Evolutionary conservation across 2,888 invertebrate genomes (phyloP).

Genomic region (Athetis lepigone): DNA sequence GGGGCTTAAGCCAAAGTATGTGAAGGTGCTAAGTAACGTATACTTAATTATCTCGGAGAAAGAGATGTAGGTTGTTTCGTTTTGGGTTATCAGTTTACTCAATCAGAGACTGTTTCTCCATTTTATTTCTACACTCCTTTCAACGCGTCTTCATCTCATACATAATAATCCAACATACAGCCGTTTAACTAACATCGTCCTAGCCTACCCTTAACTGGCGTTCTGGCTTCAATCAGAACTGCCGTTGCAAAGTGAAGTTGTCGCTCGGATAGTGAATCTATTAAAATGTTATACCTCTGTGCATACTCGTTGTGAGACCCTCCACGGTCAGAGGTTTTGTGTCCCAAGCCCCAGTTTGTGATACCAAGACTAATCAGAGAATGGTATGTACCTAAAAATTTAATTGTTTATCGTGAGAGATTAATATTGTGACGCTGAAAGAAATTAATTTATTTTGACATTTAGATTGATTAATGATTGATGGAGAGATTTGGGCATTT

Average conservation of each 20-base stretch:
- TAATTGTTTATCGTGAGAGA: conserved; percentile 10
- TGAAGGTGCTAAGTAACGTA: too few relatives aligned
- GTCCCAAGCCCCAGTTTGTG: conserved; percentile 32
- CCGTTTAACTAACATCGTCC: not conserved
- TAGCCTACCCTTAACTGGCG: conserved; percentile 70
- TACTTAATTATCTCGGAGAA: too few relatives aligned
- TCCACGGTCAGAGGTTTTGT: not conserved
- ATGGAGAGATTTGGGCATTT: not conserved
- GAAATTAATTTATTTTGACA: too few relatives aligned
- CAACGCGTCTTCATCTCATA: not conserved
- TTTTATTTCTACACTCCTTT: too few relatives aligned
- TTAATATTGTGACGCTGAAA: not conserved
- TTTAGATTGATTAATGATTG: not conserved
- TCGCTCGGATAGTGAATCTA: conserved; percentile 61
- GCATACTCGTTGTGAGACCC: conserved; percentile 33
- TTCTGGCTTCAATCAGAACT: conserved; percentile 72
- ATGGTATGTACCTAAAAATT: conserved; percentile 60
- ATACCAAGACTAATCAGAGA: conserved; percentile 26
- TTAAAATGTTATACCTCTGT: conserved; percentile 60
- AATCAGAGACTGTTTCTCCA: too few relatives aligned
- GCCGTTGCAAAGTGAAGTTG: conserved; percentile 70
- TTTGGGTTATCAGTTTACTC: too few relatives aligned
- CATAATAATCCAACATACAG: too few relatives aligned
- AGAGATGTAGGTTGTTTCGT: too few relatives aligned
- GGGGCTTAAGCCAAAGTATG: too few relatives aligned